These are phyloP conservation scores for fruit fly (Drosophila melanogaster) DNA, from an alignment of 1,140 invertebrate genomes.

Conservation along the genomic window DNA sequence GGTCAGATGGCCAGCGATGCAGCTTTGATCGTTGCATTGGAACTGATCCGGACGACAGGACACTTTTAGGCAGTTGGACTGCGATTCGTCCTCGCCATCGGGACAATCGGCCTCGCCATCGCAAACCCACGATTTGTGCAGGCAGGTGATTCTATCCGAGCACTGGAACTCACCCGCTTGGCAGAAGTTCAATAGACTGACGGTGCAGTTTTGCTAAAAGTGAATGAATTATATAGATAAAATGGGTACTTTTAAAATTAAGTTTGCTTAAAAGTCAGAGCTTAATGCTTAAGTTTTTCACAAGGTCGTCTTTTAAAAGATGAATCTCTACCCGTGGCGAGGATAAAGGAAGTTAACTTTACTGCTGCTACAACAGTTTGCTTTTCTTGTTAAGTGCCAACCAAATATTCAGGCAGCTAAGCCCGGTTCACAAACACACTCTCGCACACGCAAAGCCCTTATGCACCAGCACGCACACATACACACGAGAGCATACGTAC, in stretches of 20 bases:
- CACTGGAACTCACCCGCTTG: constrained; percentile 91
- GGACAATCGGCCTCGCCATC: constrained; percentile 94
- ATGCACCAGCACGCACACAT: constrained; percentile 10
- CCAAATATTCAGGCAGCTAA: constrained; percentile 47
- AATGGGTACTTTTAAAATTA: too few relatives aligned
- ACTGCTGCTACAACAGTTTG: constrained; percentile 42
- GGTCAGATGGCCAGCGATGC: constrained; percentile 92
- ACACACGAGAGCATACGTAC: not conserved
- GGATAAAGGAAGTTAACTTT: constrained; percentile 44
- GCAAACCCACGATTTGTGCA: constrained; percentile 93
- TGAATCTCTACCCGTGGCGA: constrained; percentile 12
- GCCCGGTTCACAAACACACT: constrained; percentile 27
- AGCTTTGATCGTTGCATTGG: constrained; percentile 91
- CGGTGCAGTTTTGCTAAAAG: constrained; percentile 85
- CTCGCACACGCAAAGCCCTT: constrained; percentile 4
- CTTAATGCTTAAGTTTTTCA: not conserved
- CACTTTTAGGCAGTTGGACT: constrained; percentile 88
- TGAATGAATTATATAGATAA: not conserved
- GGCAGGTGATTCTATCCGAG: constrained; percentile 92
- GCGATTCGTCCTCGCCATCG: constrained; percentile 91
- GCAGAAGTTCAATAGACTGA: constrained; percentile 86
- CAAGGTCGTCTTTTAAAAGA: not conserved
- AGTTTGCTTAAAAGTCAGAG: not conserved
- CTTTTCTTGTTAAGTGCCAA: constrained; percentile 59
- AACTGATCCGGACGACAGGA: constrained; percentile 94